phyloP scores from a whole-genome alignment of 2,888 invertebrate genomes.

The Erynnis tages region DNA sequence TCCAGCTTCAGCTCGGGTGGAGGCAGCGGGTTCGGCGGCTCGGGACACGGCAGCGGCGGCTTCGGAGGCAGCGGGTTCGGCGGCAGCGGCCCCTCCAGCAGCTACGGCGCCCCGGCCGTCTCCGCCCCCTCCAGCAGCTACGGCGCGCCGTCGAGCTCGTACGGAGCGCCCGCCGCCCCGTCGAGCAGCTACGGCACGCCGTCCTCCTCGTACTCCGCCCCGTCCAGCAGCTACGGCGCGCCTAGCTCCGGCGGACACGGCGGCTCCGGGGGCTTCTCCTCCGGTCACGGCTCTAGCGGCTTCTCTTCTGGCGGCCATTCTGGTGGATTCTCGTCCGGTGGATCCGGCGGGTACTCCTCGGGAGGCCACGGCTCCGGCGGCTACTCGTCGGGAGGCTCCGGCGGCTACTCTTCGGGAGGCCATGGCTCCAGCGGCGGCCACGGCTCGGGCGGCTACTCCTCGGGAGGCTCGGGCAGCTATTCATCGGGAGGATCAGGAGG shows the following conservation, averaged over 20 bases:
- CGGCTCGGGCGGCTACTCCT: conserved; percentile 45
- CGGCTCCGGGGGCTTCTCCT: conserved; percentile 55
- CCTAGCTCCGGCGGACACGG: conserved; percentile 49
- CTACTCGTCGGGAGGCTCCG: conserved; percentile 34
- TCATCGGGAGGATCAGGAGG: conserved; percentile 38
- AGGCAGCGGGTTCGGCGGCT: conserved; percentile 47
- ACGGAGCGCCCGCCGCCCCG: conserved; percentile 59
- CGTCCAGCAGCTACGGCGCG: conserved; percentile 41
- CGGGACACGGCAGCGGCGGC: conserved; percentile 47
- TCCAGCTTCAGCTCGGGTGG: conserved; percentile 43
- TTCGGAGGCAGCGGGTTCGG: conserved; percentile 45
- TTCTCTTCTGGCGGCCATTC: conserved; percentile 39
- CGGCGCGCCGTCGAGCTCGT: conserved; percentile 59
- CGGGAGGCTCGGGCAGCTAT: conserved; percentile 37
- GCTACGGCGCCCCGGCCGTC: conserved; percentile 68
- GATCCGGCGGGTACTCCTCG: conserved; percentile 40
- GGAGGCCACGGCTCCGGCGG: conserved; percentile 40
- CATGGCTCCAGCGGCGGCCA: conserved; percentile 82
- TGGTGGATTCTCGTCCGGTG: conserved; percentile 28
- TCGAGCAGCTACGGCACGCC: conserved; percentile 42
- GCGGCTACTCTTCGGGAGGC: conserved; percentile 50
- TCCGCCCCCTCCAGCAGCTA: conserved; percentile 45
- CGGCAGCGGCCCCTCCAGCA: conserved; percentile 48
- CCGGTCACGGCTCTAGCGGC: conserved; percentile 73
- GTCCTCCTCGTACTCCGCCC: conserved; percentile 47